These are phyloP conservation scores for Grallaria varia DNA, from an alignment of 2,113 vertebrate genomes.

Conservation along the genomic window DNA sequence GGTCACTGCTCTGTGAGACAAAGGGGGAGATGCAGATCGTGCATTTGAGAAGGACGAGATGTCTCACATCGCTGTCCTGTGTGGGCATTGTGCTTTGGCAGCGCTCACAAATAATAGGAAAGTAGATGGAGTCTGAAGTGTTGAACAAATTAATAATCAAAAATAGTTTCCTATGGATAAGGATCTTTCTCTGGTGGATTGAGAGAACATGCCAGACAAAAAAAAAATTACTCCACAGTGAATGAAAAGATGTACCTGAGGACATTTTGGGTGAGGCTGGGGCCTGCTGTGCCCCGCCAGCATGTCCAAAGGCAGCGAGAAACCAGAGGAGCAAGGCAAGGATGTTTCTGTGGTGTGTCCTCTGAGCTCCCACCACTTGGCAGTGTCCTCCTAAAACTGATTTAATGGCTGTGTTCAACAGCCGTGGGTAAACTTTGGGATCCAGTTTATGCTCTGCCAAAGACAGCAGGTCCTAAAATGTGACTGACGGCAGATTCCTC, in stretches of 20 bases:
- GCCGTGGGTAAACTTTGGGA: neutral
- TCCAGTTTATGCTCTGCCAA: neutral
- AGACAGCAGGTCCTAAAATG: neutral
- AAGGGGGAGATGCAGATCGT: neutral
- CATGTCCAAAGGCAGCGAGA: neutral
- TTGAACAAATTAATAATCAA: neutral
- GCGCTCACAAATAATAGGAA: neutral
- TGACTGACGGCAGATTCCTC: neutral
- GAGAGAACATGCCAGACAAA: neutral
- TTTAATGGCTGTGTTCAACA: neutral
- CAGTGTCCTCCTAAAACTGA: neutral
- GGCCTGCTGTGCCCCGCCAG: neutral
- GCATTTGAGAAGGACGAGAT: neutral
- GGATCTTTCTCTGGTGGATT: neutral
- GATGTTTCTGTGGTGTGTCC: neutral
- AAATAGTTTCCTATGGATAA: neutral
- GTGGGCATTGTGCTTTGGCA: neutral
- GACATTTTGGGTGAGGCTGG: neutral
- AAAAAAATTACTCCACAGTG: neutral
- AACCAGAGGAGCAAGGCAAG: neutral
- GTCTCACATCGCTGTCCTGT: neutral
- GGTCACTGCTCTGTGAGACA: neutral
- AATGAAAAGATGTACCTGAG: neutral
- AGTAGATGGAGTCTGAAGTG: neutral
- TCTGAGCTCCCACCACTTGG: neutral